phyloP scores from a whole-genome alignment of 2,113 vertebrate genomes.

The Tachuris rubrigastra region DNA sequence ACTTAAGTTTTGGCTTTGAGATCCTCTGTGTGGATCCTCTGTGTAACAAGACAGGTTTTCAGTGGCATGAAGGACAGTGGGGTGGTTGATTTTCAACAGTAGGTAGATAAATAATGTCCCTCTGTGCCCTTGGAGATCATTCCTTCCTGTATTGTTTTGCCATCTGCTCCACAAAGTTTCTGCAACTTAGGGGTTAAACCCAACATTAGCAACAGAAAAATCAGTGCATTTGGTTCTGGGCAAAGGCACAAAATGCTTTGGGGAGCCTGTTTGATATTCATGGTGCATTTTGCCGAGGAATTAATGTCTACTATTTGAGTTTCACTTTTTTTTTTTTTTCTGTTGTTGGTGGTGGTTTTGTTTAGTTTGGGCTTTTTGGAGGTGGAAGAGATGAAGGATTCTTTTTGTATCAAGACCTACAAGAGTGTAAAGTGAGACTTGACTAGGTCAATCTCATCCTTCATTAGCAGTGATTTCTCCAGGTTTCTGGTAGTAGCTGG shows the following conservation, averaged over 20 bases:
- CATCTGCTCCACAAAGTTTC: not conserved
- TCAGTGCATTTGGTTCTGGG: not conserved
- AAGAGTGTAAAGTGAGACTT: not conserved
- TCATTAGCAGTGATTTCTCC: not conserved
- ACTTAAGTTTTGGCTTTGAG: not conserved
- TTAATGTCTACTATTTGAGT: not conserved
- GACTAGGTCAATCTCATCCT: not conserved
- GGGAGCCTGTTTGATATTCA: not conserved
- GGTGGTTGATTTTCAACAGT: not conserved
- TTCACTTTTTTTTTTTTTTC: not conserved
- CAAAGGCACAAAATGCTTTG: not conserved
- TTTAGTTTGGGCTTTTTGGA: fast-evolving
- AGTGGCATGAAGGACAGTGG: not conserved
- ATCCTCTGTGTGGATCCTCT: not conserved
- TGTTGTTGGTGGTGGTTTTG: not conserved
- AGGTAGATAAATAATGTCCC: not conserved
- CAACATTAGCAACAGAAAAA: not conserved
- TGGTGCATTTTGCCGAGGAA: not conserved
- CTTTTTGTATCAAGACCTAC: not conserved
- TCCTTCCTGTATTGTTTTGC: not conserved
- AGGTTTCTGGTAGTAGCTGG: not conserved
- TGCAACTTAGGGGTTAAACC: not conserved
- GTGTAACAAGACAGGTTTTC: not conserved
- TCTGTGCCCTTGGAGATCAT: not conserved
- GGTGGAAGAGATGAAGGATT: not conserved